Evolutionary conservation across 2,113 vertebrate genomes (phyloP).

Genomic region (Pipa parva): DNA sequence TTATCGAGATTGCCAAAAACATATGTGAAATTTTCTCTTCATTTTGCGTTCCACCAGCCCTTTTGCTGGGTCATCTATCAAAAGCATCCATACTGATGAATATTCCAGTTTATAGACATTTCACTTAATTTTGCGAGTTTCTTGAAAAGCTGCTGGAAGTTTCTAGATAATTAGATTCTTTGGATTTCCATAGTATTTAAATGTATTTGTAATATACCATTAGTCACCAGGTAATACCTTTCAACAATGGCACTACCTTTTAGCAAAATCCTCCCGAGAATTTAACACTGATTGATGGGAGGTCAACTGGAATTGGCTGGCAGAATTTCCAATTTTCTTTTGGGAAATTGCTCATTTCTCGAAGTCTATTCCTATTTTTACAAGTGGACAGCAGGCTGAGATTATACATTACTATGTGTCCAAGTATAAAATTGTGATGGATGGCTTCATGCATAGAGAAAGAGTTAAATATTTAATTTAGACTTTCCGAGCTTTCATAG

Average conservation of each 20-base stretch:
- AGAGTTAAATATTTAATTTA: constrained; percentile 74
- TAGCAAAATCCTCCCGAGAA: constrained; percentile 69
- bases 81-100: constrained; percentile 35
- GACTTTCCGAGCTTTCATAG: too few relatives aligned
- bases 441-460: constrained; percentile 69
- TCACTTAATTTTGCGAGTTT: constrained; percentile 59
- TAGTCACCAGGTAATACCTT: constrained; percentile 74
- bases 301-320: constrained; percentile 77
- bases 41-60: not conserved
- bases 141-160: constrained; percentile 59
- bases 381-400: constrained; percentile 75
- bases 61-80: constrained; percentile 32
- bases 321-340: constrained; percentile 84
- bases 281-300: constrained; percentile 80
- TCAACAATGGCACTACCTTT: constrained; percentile 70
- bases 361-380: constrained; percentile 77
- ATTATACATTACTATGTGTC: constrained; percentile 82
- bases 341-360: constrained; percentile 83
- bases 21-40: not conserved
- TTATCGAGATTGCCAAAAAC: not conserved
- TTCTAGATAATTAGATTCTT: constrained; percentile 69
- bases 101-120: constrained; percentile 56
- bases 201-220: constrained; percentile 75
- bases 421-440: constrained; percentile 78
- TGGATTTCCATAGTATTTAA: constrained; percentile 65